Evolutionary conservation across 92 coral and sea anemone species (phyloP), one percentile per base, ranked within the genome.

Genomic region (Porites divaricata): DNA sequence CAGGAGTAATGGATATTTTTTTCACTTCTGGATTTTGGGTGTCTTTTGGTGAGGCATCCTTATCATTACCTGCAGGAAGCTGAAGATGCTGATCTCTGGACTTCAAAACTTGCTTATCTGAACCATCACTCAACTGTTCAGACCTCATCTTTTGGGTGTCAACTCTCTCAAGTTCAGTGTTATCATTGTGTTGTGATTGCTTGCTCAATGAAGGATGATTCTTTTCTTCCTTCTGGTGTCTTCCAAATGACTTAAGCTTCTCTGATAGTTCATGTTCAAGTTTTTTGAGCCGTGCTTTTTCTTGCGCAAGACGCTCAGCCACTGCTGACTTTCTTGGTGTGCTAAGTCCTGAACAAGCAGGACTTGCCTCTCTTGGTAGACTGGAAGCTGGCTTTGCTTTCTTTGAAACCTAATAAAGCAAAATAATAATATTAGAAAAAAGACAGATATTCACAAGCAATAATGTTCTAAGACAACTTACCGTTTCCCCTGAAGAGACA

Each of bases 251-350:
- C 45, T 90, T 93, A 2, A 96, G 89, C 63, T 88, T 90, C 25
- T 90, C 91, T 10, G 98, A 90, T 19, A 96, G 91, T 76, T 96
- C 95, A 72, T 95, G 91, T 66, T 96, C 98, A 26, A 95, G 89
- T 72, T 79, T 88, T 73, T 86, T 93, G 35, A 96, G 92, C 19
- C 99, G 65, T 76, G 93, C 95, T 68, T 89, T 96, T 79, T 96
- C 99, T 75, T 70, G 90, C 13, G 96, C 98, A 24, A 92, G 92
- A 25, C 90, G 84, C 58, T 96, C 96, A 65, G 95, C 91, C 48
- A 77, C 20, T 16, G 83, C 80, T 2, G 88, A 85, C 48, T 95
- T 91, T 28, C 90, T 83, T 12, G 95, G 90, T 21, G 91, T 76
- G 80, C 59, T 68, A 4, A 67, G 49, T 61, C 86, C 74, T 68